These are phyloP conservation scores for Taeniopygia guttata DNA, from an alignment of 2,797 vertebrate genomes.

Conservation along the genomic window DNA sequence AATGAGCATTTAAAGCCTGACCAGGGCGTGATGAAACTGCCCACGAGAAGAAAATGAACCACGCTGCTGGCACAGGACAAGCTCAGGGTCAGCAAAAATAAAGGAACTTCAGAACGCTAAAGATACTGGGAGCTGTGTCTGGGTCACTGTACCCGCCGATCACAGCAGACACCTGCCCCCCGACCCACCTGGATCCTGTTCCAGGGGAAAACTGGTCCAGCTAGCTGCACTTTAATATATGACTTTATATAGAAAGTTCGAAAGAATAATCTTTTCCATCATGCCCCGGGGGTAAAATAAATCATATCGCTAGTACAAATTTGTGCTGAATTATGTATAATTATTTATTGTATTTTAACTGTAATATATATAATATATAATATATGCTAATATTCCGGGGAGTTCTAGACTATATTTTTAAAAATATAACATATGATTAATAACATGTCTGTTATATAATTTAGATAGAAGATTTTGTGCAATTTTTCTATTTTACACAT, in stretches of 20 bases:
- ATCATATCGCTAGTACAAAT: neutral
- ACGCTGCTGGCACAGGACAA: neutral
- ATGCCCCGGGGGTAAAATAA: no score
- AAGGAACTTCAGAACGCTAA: neutral
- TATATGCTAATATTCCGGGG: neutral
- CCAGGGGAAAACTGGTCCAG: neutral
- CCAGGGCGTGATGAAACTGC: rapidly evolving
- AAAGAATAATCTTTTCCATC: neutral
- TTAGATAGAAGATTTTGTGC: neutral
- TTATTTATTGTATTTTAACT: neutral
- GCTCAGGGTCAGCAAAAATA: no score
- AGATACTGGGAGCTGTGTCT: neutral
- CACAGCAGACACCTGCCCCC: neutral
- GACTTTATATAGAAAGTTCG: neutral
- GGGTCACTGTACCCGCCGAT: no score
- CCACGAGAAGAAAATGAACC: rapidly evolving
- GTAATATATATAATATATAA: neutral
- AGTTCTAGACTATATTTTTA: neutral
- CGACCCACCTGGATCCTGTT: neutral
- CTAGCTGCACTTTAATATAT: neutral
- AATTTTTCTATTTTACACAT: neutral
- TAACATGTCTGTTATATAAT: neutral
- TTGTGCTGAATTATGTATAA: neutral
- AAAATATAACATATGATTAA: neutral
- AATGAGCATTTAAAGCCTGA: rapidly evolving